Conservation (phyloP, 2,113 vertebrate genomes). For the Octodon degus region DNA sequence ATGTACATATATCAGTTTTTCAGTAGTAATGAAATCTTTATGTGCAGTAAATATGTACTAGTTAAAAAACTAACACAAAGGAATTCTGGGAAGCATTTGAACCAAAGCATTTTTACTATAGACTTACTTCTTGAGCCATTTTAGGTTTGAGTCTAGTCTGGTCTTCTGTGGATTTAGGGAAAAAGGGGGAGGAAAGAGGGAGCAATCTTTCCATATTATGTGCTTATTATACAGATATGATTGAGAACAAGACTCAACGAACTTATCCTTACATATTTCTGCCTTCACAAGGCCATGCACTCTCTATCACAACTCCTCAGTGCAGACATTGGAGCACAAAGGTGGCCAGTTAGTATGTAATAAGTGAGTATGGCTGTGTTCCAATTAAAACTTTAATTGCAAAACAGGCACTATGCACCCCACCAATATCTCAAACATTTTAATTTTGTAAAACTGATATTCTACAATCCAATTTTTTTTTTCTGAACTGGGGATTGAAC, state of each 20-base stretch:
- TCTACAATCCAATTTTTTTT: no score
- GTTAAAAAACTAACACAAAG: background rate
- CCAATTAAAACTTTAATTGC: background rate
- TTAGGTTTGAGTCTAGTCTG: background rate
- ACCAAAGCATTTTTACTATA: background rate
- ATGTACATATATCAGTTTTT: background rate
- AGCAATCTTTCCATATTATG: background rate
- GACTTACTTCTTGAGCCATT: background rate
- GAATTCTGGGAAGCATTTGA: background rate
- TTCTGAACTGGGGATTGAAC: no score
- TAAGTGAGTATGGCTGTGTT: background rate
- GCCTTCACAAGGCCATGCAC: background rate
- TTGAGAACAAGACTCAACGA: background rate
- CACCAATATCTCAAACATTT: background rate
- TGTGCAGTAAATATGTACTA: background rate
- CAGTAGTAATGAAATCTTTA: background rate
- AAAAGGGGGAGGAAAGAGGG: background rate
- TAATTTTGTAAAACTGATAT: background rate
- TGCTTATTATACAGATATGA: background rate
- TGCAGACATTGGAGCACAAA: background rate
- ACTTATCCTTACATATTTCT: background rate
- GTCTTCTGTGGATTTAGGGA: background rate
- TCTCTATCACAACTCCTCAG: background rate
- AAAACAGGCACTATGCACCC: background rate
- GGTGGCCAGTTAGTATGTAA: background rate